Conservation (phyloP, 1,140 invertebrate genomes). For the Stenopsyche tienmushanensis region DNA sequence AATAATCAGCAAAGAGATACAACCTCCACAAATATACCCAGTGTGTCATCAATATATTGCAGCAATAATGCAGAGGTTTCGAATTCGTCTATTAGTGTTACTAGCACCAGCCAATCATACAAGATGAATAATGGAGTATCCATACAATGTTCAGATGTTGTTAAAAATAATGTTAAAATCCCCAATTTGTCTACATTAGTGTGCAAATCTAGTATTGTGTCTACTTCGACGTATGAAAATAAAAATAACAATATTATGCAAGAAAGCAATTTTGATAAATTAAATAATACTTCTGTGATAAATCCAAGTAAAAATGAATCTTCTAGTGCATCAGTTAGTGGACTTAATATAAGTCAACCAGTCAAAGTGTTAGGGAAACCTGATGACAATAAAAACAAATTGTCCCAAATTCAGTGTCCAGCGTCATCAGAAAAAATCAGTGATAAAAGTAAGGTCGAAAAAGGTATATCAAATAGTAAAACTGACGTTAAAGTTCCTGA, state of each 20-base stretch:
- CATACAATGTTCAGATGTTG: background rate
- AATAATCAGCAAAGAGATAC: conserved; percentile 1
- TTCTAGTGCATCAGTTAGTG: too few species aligned
- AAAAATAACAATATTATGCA: conserved; percentile 2
- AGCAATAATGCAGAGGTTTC: too few species aligned
- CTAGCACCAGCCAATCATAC: too few species aligned
- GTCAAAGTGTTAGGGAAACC: background rate
- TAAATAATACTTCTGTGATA: background rate
- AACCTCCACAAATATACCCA: background rate
- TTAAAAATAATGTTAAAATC: background rate
- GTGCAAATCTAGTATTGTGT: conserved; percentile 23
- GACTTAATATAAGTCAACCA: background rate
- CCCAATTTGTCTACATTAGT: conserved; percentile 15
- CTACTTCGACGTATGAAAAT: conserved; percentile 15
- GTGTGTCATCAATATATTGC: background rate
- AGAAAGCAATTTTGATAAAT: background rate
- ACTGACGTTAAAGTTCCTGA: too few species aligned
- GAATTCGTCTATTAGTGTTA: too few species aligned
- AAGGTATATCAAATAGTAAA: too few species aligned
- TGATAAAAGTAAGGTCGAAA: too few species aligned
- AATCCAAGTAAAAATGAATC: background rate
- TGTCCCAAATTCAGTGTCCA: background rate
- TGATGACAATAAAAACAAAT: background rate
- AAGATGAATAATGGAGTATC: too few species aligned
- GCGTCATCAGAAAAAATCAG: background rate